Evolutionary conservation across 2,797 vertebrate species (phyloP).

Genomic region (Pipistrellus kuhlii): DNA sequence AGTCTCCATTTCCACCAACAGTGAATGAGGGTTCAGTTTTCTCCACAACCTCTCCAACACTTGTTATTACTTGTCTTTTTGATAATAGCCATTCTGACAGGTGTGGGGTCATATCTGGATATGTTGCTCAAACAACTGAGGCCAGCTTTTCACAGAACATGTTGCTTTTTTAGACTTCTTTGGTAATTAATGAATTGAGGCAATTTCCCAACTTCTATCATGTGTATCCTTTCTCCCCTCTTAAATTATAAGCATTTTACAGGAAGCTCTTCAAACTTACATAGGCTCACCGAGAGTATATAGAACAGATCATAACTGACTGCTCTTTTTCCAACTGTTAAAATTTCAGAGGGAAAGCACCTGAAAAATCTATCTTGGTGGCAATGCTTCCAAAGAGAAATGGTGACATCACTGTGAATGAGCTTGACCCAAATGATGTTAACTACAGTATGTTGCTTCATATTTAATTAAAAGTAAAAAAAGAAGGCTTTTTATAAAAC

Average conservation of each 20-base stretch:
- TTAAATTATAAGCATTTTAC: background rate
- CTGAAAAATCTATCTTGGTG: slow-evolving; percentile 22
- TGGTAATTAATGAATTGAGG: background rate
- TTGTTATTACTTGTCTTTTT: background rate
- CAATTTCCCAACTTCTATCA: background rate
- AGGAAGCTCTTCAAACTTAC: slow-evolving; percentile 4
- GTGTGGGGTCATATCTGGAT: background rate
- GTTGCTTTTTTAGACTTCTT: background rate
- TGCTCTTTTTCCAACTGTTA: slow-evolving; percentile 16
- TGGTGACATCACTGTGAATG: slow-evolving; percentile 48
- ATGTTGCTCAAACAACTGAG: background rate
- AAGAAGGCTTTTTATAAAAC: slow-evolving; percentile 67
- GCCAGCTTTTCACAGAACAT: background rate
- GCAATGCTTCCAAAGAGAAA: slow-evolving; percentile 44
- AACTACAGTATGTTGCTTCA: slow-evolving; percentile 43
- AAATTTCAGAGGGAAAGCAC: slow-evolving; percentile 29
- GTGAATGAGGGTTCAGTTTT: background rate
- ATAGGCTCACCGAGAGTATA: background rate
- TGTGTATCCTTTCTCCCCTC: background rate
- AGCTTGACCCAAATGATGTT: slow-evolving; percentile 30
- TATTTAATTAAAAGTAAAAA: slow-evolving; percentile 57
- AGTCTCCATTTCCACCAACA: background rate
- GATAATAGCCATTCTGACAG: background rate
- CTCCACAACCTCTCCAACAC: background rate
- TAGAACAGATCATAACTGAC: slow-evolving; percentile 7